Conservation (phyloP, 2,797 vertebrate genomes). For the Rachycentron canadum region DNA sequence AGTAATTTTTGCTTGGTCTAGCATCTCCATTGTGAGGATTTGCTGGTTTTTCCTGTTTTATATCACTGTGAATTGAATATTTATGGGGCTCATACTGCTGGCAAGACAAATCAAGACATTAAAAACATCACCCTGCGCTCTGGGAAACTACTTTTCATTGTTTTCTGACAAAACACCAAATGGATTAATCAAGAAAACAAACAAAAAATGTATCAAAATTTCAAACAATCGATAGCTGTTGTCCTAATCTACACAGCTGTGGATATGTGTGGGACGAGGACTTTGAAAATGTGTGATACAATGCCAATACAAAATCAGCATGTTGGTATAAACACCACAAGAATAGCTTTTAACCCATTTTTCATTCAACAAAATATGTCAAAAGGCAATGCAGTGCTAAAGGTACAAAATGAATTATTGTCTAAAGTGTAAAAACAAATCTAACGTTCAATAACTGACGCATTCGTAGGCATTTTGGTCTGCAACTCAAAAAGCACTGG, state of each 20-base stretch:
- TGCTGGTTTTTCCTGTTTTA: not conserved
- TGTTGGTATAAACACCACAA: not conserved
- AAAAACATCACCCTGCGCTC: not conserved
- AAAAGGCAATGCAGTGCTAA: too few relatives aligned
- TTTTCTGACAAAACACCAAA: not conserved
- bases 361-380: not conserved
- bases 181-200: not conserved
- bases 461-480: not conserved
- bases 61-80: not conserved
- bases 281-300: not conserved
- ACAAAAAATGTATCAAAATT: too few relatives aligned
- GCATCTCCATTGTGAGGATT: not conserved
- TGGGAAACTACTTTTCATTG: not conserved
- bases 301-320: not conserved
- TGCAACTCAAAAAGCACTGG: not conserved
- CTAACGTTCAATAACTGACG: not conserved
- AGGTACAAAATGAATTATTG: not conserved
- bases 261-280: not conserved
- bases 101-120: not conserved
- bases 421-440: not conserved
- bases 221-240: too few relatives aligned
- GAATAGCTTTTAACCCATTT: not conserved
- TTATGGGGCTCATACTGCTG: not conserved
- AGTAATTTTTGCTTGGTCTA: not conserved
- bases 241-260: too few relatives aligned